Conservation (phyloP, 1,140 invertebrate species). For the Ceratina japonica region DNA sequence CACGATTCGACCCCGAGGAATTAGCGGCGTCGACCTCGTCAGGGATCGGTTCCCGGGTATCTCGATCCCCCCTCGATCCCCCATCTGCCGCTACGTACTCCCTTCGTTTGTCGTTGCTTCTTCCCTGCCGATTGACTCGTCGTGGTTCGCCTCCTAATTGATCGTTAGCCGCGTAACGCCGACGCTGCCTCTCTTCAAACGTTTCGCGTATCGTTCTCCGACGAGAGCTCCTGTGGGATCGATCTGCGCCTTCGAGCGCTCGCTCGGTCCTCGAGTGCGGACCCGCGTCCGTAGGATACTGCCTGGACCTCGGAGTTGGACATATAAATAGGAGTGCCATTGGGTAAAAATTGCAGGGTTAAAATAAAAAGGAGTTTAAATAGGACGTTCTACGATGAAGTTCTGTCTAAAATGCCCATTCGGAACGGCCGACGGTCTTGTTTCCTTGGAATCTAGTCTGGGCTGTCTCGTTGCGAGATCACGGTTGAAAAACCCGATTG, state of each 20-base stretch:
- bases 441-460: constrained; percentile 29
- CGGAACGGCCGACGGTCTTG: not conserved
- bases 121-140: constrained; percentile 55
- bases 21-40: constrained; percentile 58
- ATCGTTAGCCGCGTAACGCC: constrained; percentile 39
- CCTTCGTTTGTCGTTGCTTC: not conserved
- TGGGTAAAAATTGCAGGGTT: too few relatives aligned
- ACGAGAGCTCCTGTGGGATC: not conserved
- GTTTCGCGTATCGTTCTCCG: not conserved
- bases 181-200: not conserved
- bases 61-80: constrained; percentile 36
- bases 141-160: constrained; percentile 34
- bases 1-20: constrained; percentile 61
- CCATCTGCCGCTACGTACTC: not conserved
- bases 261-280: not conserved
- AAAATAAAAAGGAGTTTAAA: not conserved
- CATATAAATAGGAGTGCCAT: not conserved
- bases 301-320: too few relatives aligned
- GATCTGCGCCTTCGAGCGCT: not conserved
- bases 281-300: not conserved
- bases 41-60: constrained; percentile 47
- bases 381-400: not conserved
- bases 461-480: constrained; percentile 38
- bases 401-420: not conserved
- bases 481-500: constrained; percentile 21